Evolutionary conservation across 2,888 invertebrate species (phyloP), one percentile per base, ranked within the genome.

Genomic region (Torymus tubicola): DNA sequence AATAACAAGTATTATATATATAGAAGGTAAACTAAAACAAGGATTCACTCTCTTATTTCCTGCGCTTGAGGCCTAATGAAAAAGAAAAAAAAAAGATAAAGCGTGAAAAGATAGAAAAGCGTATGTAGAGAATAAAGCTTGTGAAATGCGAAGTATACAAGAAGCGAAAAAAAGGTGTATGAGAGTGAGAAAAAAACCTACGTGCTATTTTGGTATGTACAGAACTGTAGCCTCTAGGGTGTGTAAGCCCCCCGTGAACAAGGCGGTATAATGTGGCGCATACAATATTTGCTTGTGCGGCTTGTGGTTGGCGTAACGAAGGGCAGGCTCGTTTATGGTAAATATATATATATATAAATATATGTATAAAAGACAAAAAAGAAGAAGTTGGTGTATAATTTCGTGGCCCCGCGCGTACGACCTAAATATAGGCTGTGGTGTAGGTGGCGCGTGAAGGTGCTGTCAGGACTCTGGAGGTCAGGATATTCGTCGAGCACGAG

Each of bases 381-480:
- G 42, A 42, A 42, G 42, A 50, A 42, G 42, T 42, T 42, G 42
- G 42, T 42, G 42, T 42, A 42, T 42, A 42, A 42, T 42, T 58
- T 14, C 31, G 73, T 60, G 78, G 76, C 77, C 82, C 81, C 83
- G 80, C 81, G 80, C 81, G 82, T 75, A 84, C 79, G 75, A 86
- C 85, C 87, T 87, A 90, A 84, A 90, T 90, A 85, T 89, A 90
- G 87, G 89, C 88, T 83, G 90, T 90, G 87, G 89, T 90, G 86
- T 90, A 90, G 85, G 88, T 90, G 83, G 90, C 86, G 83, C 89
- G 89, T 86, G 87, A 88, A 84, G 88, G 86, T 85, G 88, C 87
- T 84, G 87, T 89, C 84, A 88, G 88, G 89, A 87, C 75, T 75
- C 80, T 80, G 70, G 80, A 79, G 73, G 78, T 79, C 68, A 73